Conservation (phyloP, 2,888 invertebrate genomes). For the Acanthosepion pharaonis region DNA sequence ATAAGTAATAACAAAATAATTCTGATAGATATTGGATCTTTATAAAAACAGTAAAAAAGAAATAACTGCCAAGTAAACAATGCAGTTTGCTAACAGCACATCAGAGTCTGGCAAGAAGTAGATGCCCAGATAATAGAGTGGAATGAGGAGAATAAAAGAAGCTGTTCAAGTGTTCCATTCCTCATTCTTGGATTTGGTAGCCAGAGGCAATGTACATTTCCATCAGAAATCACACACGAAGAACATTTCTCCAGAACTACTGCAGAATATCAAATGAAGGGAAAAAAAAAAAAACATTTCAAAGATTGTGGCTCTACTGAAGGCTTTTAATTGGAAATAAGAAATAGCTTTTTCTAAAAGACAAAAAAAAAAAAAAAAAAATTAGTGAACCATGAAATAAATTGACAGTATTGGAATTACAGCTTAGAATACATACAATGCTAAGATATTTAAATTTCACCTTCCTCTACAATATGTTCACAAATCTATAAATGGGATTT, state of each 20-base stretch:
- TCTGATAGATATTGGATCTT: not conserved
- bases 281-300: not conserved
- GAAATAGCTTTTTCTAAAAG: not conserved
- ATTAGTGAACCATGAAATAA: not conserved
- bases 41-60: not conserved
- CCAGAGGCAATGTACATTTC: not conserved
- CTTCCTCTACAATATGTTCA: not conserved
- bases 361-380: not conserved
- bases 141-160: not conserved
- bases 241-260: not conserved
- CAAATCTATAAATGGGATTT: not conserved
- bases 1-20: too few relatives aligned
- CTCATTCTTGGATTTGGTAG: not conserved
- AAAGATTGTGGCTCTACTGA: not conserved
- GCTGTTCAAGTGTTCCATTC: slow-evolving; percentile 1
- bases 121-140: not conserved
- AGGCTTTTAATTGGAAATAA: not conserved
- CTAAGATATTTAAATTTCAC: not conserved
- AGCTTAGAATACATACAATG: not conserved
- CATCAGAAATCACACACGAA: not conserved
- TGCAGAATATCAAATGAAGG: not conserved
- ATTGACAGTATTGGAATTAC: not conserved
- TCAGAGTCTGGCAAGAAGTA: not conserved
- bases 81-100: not conserved
- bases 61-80: not conserved